Percentiles rank a stretch among this genome's conserved stretches.
phyloP scores from a whole-genome alignment of 2,888 invertebrate species.

The Cheilosia soror region DNA sequence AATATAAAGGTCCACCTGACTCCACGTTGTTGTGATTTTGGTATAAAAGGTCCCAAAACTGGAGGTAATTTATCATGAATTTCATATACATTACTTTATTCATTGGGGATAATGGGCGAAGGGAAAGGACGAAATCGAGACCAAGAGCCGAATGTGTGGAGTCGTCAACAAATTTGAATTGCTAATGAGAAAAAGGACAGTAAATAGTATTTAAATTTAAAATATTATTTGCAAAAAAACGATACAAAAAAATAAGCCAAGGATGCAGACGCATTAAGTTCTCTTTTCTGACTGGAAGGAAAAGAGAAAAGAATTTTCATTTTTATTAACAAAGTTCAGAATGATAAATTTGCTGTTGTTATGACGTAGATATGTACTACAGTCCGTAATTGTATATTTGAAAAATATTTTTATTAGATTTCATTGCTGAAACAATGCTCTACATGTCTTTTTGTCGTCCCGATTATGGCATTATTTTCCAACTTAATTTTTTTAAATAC shows the following conservation, averaged over 20 bases:
- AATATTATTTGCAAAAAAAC: constrained; percentile 35
- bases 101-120: constrained; percentile 14
- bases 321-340: constrained; percentile 29
- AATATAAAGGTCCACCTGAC: constrained; percentile 4
- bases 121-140: background rate
- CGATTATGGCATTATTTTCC: no score
- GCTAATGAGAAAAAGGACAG: constrained; percentile 24
- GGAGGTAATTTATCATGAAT: constrained; percentile 50
- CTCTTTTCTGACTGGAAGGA: background rate
- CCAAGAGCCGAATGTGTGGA: constrained; percentile 25
- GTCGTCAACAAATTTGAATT: constrained; percentile 47
- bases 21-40: constrained; percentile 9
- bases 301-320: constrained; percentile 1
- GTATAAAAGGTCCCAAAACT: background rate
- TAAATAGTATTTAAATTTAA: constrained; percentile 29
- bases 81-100: constrained; percentile 27
- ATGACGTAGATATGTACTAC: no score
- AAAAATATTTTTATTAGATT: constrained; percentile 1
- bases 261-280: background rate
- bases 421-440: constrained; percentile 12
- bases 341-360: constrained; percentile 28
- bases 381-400: constrained; percentile 9
- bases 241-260: background rate
- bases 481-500: no score
- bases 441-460: no score